A percentile compares a stretch with the other conserved stretches of the same genome.
phyloP scores from a whole-genome alignment of 2,113 vertebrate genomes.

The Paramormyrops kingsleyae region DNA sequence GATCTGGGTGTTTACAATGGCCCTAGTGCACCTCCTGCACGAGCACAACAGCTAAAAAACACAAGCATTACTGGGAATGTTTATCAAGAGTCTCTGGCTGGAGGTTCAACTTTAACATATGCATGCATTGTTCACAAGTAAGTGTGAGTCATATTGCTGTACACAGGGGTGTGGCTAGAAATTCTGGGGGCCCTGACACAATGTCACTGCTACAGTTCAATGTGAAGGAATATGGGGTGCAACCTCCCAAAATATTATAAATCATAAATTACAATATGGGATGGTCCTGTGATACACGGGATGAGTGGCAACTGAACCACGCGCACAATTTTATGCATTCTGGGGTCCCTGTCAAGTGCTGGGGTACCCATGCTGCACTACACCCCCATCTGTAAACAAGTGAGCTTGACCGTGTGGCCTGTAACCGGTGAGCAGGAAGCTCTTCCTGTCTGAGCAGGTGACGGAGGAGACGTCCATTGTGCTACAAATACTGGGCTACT shows the following conservation, averaged over 20 bases:
- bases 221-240: not conserved
- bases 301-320: not conserved
- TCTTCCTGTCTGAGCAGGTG: constrained; percentile 59
- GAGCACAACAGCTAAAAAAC: not conserved
- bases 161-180: not conserved
- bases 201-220: not conserved
- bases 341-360: not conserved
- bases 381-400: not conserved
- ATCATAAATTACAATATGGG: not conserved
- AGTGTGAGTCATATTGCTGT: not conserved
- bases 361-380: not conserved
- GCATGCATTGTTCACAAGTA: not conserved
- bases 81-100: not conserved
- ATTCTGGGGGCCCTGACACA: not conserved
- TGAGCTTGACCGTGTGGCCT: not conserved
- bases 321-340: not conserved
- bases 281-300: not conserved
- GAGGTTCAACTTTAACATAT: not conserved
- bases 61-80: not conserved
- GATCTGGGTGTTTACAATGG: not conserved
- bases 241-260: not conserved
- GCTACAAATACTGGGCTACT: constrained; percentile 81
- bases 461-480: constrained; percentile 83
- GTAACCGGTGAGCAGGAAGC: not conserved
- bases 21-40: not conserved